A percentile compares a stretch with the other conserved stretches of the same genome.
Evolutionary conservation across 2,888 invertebrate species (phyloP).

Genomic region (Pachymerium ferrugineum): DNA sequence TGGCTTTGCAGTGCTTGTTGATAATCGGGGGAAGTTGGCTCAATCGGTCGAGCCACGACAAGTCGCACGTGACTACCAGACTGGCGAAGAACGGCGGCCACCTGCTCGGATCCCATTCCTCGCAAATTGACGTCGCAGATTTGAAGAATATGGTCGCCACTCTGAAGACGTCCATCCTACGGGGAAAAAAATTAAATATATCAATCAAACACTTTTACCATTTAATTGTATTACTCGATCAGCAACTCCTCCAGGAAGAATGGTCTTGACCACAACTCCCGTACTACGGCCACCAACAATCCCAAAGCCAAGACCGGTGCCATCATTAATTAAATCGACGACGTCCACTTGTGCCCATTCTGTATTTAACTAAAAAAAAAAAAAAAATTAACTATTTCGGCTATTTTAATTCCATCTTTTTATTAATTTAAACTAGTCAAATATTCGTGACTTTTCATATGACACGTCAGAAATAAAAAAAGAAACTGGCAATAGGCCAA

Average conservation of each 20-base stretch:
- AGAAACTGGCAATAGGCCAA: too few species aligned
- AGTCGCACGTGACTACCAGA: slow-evolving; percentile 91
- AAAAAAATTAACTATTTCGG: not conserved
- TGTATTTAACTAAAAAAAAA: slow-evolving; percentile 74
- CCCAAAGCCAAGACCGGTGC: slow-evolving; percentile 95
- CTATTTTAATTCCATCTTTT: too few species aligned
- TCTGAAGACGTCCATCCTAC: slow-evolving; percentile 90
- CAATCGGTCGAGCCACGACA: slow-evolving; percentile 86
- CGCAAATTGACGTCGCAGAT: slow-evolving; percentile 89
- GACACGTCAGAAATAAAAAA: too few species aligned
- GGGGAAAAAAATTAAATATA: slow-evolving; percentile 38
- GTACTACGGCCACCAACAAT: slow-evolving; percentile 93
- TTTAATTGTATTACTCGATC: slow-evolving; percentile 70
- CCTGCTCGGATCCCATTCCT: slow-evolving; percentile 94
- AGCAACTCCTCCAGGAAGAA: slow-evolving; percentile 93
- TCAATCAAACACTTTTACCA: not conserved
- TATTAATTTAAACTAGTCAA: too few species aligned
- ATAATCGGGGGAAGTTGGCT: slow-evolving; percentile 71
- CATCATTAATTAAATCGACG: slow-evolving; percentile 95
- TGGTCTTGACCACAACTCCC: slow-evolving; percentile 99
- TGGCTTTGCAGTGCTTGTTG: slow-evolving; percentile 64
- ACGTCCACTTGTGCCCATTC: slow-evolving; percentile 99
- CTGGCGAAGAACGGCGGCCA: slow-evolving; percentile 89
- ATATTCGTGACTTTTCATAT: too few species aligned
- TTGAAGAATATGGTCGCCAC: slow-evolving; percentile 97